These are phyloP conservation scores for Genyomyrus donnyi DNA, from an alignment of 2,113 vertebrate genomes.

Conservation along the genomic window DNA sequence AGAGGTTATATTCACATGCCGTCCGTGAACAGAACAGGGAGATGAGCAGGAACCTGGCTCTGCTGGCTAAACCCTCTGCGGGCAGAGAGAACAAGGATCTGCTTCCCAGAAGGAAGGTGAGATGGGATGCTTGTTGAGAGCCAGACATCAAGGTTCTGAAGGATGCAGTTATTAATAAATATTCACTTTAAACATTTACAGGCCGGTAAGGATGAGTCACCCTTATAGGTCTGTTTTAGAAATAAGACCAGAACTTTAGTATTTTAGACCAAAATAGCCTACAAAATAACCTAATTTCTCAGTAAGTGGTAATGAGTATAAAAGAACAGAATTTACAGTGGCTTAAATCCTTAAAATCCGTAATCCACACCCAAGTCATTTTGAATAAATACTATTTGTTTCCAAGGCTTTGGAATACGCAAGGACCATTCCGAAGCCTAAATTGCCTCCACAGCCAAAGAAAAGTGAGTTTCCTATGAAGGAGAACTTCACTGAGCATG, in stretches of 20 bases:
- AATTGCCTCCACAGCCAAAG: conserved; percentile 29
- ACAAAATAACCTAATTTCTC: background rate
- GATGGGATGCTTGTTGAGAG: background rate
- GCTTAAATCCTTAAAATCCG: background rate
- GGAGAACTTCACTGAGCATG: conserved; percentile 19
- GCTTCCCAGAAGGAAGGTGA: conserved; percentile 57
- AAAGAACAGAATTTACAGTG: background rate
- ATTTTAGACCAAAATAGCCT: background rate
- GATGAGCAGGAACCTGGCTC: conserved; percentile 44
- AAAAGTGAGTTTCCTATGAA: conserved; percentile 30
- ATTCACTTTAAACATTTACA: background rate
- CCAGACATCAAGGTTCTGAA: background rate
- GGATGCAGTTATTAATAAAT: background rate
- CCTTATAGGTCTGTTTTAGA: background rate
- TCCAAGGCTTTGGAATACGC: conserved; percentile 82
- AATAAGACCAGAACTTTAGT: background rate
- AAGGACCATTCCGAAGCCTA: conserved; percentile 73
- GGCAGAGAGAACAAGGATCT: conserved; percentile 35
- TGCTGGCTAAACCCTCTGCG: conserved; percentile 48
- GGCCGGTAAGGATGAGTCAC: background rate
- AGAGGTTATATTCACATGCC: conserved; percentile 75
- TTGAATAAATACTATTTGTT: conserved; percentile 5
- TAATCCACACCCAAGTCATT: background rate
- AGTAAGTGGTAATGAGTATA: background rate
- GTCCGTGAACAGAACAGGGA: conserved; percentile 75